Evolutionary conservation across 2,797 vertebrate species (phyloP), one percentile per base, ranked within the genome.

Genomic region (Oreortyx pictus): DNA sequence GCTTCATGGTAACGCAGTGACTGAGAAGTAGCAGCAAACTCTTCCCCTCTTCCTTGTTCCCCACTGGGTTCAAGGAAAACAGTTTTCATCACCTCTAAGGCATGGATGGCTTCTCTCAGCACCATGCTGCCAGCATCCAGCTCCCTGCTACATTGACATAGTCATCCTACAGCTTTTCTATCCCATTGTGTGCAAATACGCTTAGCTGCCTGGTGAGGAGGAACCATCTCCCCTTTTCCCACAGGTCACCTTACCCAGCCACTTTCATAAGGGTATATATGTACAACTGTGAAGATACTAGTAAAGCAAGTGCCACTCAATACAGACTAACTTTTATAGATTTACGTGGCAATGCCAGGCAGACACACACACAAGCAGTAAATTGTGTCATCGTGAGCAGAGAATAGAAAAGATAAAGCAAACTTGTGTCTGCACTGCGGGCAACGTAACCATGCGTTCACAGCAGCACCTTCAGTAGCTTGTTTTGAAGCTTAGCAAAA

Each of bases 401-500:
- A 86, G 59, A 19, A 31, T 23, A 70, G 54, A 25, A 88, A 82
- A 93, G 47, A 56, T 29, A 74, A 85, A 87, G 65, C 33, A 77
- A 35, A 43, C 0, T 0, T 27, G 31, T 54, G 29, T 43, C 54
- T 72, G 22, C n/a, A 44, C 3, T 18, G 60, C 75, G 73, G 35
- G 47, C 64, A 78, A 11, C 19, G 24, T 83, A 61, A 64, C 29
- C 59, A 82, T 10, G 47, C 41, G 35, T 67, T 86, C 41, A 25
- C 50, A 81, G 7, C 44, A 76, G 22, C 56, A 74, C 44, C 31
- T 72, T 83, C 54, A 50, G 17, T 25, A 86, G 14, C 31, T 73
- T 66, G 6, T 49, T 88, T 88, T 75, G 46, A 64, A 76, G 37
- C 33, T 60, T 10, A 88, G 35, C 29, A 81, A 75, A 24, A 37